These are phyloP conservation scores for Monomorium pharaonis DNA, from an alignment of 1,140 invertebrate species.

Conservation along the genomic window DNA sequence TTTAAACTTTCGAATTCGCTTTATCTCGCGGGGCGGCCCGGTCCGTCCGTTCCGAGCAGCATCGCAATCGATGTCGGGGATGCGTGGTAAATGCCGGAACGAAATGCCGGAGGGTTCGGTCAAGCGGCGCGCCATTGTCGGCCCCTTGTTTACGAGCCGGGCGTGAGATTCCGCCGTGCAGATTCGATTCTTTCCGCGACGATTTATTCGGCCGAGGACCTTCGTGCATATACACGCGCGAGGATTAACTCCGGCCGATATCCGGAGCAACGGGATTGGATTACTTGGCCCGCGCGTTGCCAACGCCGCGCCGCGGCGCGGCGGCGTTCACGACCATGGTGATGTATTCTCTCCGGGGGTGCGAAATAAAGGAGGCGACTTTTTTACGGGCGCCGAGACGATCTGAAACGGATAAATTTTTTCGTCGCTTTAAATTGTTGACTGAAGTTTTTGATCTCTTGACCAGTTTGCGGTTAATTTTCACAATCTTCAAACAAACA, in stretches of 20 bases:
- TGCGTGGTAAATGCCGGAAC: conserved; percentile 67
- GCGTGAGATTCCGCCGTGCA: conserved; percentile 80
- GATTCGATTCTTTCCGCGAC: conserved; percentile 79
- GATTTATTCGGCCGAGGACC: conserved; percentile 64
- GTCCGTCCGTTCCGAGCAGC: conserved; percentile 69
- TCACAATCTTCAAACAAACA: background rate
- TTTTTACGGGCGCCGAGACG: background rate
- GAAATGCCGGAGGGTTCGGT: conserved; percentile 75
- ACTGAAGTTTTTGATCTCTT: background rate
- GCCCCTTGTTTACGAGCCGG: conserved; percentile 82
- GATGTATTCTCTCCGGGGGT: conserved; percentile 38
- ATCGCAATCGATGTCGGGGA: conserved; percentile 54
- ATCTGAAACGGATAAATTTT: background rate
- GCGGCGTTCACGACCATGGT: conserved; percentile 26
- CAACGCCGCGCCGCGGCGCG: background rate
- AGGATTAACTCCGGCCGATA: conserved; percentile 55
- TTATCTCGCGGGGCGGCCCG: conserved; percentile 80
- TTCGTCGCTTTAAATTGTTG: background rate
- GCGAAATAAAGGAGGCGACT: background rate
- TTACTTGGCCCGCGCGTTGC: conserved; percentile 24
- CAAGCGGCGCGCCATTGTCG: conserved; percentile 80
- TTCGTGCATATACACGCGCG: conserved; percentile 64
- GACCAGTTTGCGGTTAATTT: background rate
- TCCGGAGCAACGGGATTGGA: conserved; percentile 43
- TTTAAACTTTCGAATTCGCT: conserved; percentile 84